Conservation (phyloP, 2,797 vertebrate species). For the Zenarchopterus dispar region DNA sequence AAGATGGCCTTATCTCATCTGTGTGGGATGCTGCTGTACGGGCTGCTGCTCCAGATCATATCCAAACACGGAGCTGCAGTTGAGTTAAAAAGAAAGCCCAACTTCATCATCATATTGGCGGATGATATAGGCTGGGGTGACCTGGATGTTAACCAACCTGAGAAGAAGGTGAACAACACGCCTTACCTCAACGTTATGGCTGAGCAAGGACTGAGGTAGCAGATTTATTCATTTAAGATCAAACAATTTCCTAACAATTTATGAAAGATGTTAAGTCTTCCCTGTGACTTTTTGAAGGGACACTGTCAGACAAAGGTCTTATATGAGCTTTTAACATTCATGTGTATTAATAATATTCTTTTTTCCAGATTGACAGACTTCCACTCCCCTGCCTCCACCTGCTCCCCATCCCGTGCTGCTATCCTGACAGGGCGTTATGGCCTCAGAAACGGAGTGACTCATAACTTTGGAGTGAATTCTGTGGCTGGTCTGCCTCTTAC, state of each 20-base stretch:
- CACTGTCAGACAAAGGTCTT: too few species aligned
- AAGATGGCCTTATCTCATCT: slow-evolving; percentile 66
- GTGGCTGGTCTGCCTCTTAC: slow-evolving; percentile 90
- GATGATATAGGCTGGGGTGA: slow-evolving; percentile 98
- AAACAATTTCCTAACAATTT: neutral
- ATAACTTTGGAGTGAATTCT: slow-evolving; percentile 90
- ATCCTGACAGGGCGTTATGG: slow-evolving; percentile 94
- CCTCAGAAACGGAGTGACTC: slow-evolving; percentile 91
- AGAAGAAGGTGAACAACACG: slow-evolving; percentile 80
- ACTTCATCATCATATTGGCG: slow-evolving; percentile 92
- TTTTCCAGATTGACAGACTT: slow-evolving; percentile 90
- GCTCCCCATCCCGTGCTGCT: slow-evolving; percentile 93
- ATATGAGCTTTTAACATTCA: too few species aligned
- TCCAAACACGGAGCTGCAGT: slow-evolving; percentile 23
- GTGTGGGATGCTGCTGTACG: slow-evolving; percentile 63
- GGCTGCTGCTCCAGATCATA: slow-evolving; percentile 59
- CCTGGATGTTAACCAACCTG: slow-evolving; percentile 87
- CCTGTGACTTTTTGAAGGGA: neutral
- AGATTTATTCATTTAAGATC: neutral
- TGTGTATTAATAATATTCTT: neutral
- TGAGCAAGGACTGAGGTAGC: slow-evolving; percentile 87
- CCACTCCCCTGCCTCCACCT: slow-evolving; percentile 94
- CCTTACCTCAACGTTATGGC: slow-evolving; percentile 88
- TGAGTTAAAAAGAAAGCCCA: slow-evolving; percentile 71
- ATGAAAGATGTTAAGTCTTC: neutral